These are phyloP conservation scores for Cephus rjabovi DNA, from an alignment of 2,888 invertebrate species.

Conservation along the genomic window DNA sequence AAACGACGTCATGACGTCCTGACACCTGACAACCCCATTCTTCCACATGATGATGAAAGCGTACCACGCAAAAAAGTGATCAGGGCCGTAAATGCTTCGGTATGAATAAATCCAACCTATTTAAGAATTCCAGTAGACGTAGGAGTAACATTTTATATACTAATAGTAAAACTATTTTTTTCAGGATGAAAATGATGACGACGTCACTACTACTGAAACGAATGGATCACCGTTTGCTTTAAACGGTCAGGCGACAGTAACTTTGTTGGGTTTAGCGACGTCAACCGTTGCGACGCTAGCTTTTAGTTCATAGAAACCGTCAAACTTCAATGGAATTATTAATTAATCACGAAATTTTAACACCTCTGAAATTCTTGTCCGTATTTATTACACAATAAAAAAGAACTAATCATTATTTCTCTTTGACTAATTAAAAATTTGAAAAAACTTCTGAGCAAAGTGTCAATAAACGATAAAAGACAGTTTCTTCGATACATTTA, in stretches of 20 bases:
- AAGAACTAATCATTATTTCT: slow-evolving; percentile 12
- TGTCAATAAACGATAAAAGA: neutral
- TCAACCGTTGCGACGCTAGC: neutral
- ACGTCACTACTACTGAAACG: neutral
- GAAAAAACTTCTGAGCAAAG: neutral
- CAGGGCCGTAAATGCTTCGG: slow-evolving; percentile 24
- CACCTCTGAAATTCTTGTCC: neutral
- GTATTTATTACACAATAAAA: slow-evolving; percentile 12
- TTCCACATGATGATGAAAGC: neutral
- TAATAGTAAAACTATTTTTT: neutral
- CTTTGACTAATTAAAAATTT: slow-evolving; percentile 14
- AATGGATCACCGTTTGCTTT: neutral
- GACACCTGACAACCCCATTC: neutral
- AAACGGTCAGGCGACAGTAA: neutral
- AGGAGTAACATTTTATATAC: neutral
- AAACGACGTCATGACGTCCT: slow-evolving; percentile 18
- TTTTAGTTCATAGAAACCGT: neutral
- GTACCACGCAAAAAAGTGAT: slow-evolving; percentile 21
- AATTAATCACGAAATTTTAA: neutral
- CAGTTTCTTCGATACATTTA: neutral
- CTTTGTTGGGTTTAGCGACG: neutral
- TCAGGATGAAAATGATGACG: neutral
- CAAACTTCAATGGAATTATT: neutral
- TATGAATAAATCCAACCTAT: slow-evolving; percentile 15
- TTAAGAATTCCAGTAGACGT: neutral